These are phyloP conservation scores for Drosophila miranda DNA, from an alignment of 1,140 invertebrate species.

Conservation along the genomic window DNA sequence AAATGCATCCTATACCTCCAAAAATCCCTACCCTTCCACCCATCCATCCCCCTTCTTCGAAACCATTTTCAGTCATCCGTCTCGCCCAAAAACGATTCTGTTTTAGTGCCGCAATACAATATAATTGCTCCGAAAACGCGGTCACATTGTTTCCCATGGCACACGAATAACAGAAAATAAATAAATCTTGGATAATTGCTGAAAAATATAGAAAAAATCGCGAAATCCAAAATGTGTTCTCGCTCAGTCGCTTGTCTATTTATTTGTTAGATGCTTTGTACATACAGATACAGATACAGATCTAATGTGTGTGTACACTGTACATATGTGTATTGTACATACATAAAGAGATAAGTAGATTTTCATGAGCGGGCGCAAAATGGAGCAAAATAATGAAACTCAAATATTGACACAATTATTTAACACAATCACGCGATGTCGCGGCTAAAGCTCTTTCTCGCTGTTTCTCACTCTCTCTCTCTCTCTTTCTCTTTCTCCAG, in stretches of 20 bases:
- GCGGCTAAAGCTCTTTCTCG: slow-evolving; percentile 33
- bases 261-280: slow-evolving; percentile 19
- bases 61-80: slow-evolving; percentile 15
- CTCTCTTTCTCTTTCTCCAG: slow-evolving; percentile 3
- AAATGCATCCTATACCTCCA: too few species aligned
- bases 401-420: slow-evolving; percentile 81
- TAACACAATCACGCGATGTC: slow-evolving; percentile 75
- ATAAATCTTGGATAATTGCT: slow-evolving; percentile 28
- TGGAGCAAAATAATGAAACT: slow-evolving; percentile 63
- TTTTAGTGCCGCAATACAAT: neutral
- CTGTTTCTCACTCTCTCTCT: slow-evolving; percentile 1
- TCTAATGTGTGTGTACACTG: too few species aligned
- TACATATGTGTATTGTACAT: neutral
- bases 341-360: slow-evolving; percentile 42
- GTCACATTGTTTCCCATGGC: slow-evolving; percentile 1
- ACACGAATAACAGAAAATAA: slow-evolving; percentile 6
- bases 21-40: neutral
- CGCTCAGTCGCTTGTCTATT: slow-evolving; percentile 18
- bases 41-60: slow-evolving; percentile 5
- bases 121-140: slow-evolving; percentile 15
- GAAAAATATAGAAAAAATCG: slow-evolving; percentile 9
- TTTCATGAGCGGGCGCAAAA: slow-evolving; percentile 56
- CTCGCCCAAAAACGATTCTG: slow-evolving; percentile 13
- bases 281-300: too few species aligned
- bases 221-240: slow-evolving; percentile 30